A percentile compares a stretch with the other conserved stretches of the same genome.
Evolutionary conservation across 2,888 invertebrate genomes (phyloP).

Genomic region (Macaria liturata): DNA sequence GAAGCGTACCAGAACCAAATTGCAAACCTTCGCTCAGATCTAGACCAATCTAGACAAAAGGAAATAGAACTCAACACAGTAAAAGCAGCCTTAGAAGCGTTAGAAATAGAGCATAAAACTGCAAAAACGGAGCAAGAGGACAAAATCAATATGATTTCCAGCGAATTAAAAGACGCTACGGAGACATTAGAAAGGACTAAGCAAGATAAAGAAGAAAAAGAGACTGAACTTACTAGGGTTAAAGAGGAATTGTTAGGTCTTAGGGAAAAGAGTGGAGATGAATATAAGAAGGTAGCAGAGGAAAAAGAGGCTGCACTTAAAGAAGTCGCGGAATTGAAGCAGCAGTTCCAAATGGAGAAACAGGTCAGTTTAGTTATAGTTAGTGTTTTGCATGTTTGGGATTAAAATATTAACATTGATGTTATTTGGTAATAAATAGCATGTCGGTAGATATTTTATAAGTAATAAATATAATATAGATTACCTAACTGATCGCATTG

Average conservation of each 20-base stretch:
- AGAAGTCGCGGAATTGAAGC: conserved; percentile 59
- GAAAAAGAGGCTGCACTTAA: conserved; percentile 66
- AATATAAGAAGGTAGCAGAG: conserved; percentile 64
- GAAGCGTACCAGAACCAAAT: conserved; percentile 73
- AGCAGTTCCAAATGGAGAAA: conserved; percentile 65
- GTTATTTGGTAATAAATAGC: no score
- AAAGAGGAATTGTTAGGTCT: conserved; percentile 65
- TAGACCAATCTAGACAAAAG: conserved; percentile 81
- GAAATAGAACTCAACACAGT: conserved; percentile 76
- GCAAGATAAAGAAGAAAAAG: conserved; percentile 63
- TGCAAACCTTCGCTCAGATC: conserved; percentile 62
- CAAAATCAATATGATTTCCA: conserved; percentile 57
- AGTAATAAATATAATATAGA: no score
- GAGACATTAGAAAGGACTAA: conserved; percentile 61
- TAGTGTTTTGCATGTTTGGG: not conserved
- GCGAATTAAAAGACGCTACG: conserved; percentile 66
- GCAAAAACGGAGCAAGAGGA: conserved; percentile 68
- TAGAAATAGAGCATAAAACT: conserved; percentile 74
- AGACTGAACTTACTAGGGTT: conserved; percentile 60
- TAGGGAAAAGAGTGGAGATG: conserved; percentile 66
- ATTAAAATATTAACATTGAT: no score
- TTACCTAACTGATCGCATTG: no score
- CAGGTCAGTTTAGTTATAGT: conserved; percentile 58
- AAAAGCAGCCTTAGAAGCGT: conserved; percentile 66
- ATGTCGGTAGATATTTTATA: not conserved